Evolutionary conservation across 2,113 vertebrate species (phyloP).

Genomic region (Proterorhinus semilunaris): DNA sequence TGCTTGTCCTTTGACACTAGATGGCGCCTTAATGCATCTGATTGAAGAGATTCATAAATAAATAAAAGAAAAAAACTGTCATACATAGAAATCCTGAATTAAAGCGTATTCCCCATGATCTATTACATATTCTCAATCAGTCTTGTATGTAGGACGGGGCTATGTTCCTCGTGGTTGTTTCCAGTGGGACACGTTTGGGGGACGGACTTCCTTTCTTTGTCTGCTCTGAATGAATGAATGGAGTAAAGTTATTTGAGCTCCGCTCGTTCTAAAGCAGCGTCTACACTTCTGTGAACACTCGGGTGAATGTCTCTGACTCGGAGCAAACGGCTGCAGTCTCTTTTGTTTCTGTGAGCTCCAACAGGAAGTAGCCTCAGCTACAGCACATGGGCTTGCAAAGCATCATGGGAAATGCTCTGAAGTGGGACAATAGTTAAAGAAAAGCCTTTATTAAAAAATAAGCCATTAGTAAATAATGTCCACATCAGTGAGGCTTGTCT

Average conservation of each 20-base stretch:
- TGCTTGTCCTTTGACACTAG: background rate
- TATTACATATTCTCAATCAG: no score
- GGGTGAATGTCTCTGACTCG: background rate
- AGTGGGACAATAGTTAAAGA: no score
- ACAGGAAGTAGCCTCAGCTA: background rate
- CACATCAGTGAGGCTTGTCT: background rate
- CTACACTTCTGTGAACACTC: background rate
- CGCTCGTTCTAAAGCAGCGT: background rate
- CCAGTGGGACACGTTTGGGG: background rate
- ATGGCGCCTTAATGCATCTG: background rate
- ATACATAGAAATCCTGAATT: no score
- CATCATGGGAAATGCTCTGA: constrained; percentile 7
- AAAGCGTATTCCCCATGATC: no score
- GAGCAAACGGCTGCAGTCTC: background rate
- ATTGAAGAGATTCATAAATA: background rate
- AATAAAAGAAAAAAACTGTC: background rate
- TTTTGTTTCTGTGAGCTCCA: background rate
- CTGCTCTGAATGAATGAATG: constrained; percentile 1
- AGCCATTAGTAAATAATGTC: background rate
- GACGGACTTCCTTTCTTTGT: constrained; percentile 10
- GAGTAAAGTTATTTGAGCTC: background rate
- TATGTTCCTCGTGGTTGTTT: background rate
- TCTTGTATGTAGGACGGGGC: no score
- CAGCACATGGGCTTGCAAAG: background rate
- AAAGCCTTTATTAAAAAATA: no score